These are phyloP conservation scores for Pherbina coryleti DNA, from an alignment of 2,888 invertebrate genomes.

Conservation along the genomic window DNA sequence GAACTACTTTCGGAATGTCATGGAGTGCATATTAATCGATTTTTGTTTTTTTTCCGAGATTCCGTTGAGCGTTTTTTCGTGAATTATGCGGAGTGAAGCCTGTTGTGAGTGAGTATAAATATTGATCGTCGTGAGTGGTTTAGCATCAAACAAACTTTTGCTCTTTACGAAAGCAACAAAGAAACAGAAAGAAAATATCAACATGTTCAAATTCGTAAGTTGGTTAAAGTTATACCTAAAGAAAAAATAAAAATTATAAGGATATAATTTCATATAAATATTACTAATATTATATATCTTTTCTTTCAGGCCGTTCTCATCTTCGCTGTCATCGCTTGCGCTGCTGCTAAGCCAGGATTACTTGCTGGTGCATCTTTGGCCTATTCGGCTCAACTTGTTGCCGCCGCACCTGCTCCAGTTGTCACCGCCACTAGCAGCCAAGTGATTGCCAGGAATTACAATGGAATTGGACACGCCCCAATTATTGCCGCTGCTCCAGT, in stretches of 20 bases:
- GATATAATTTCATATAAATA: neutral
- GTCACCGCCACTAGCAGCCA: slow-evolving; percentile 48
- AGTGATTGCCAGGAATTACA: slow-evolving; percentile 43
- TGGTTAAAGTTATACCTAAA: no score
- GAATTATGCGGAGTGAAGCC: no score
- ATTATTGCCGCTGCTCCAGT: slow-evolving; percentile 39
- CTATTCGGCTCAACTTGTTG: slow-evolving; percentile 39
- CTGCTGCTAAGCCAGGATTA: slow-evolving; percentile 54
- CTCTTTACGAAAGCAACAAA: neutral
- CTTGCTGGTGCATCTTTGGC: slow-evolving; percentile 46
- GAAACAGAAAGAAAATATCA: neutral
- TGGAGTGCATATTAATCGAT: neutral
- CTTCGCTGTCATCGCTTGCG: slow-evolving; percentile 55
- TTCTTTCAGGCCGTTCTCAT: slow-evolving; percentile 53
- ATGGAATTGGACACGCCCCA: slow-evolving; percentile 36
- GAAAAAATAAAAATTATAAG: no score
- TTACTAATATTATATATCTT: neutral
- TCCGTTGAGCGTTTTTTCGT: neutral
- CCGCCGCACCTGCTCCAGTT: slow-evolving; percentile 52
- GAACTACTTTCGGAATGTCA: neutral
- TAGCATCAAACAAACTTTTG: neutral
- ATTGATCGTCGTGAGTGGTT: neutral
- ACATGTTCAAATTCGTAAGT: slow-evolving; percentile 39
- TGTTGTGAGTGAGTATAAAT: neutral
- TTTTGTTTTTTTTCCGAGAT: neutral